Conservation (phyloP, 2,888 invertebrate species). For the Calameuta filiformis region DNA sequence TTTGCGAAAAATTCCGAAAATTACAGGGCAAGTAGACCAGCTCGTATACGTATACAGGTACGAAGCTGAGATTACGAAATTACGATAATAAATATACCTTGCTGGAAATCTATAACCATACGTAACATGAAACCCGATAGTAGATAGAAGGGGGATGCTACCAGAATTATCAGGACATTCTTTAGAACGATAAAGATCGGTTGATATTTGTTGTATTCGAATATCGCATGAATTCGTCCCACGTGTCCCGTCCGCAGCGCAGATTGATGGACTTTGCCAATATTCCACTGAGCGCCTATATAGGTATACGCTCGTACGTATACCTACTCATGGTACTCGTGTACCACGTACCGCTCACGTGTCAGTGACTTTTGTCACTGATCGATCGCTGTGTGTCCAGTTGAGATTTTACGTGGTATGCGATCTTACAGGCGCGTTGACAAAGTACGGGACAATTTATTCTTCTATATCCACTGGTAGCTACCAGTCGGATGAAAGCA, state of each 20-base stretch:
- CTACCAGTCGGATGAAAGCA: neutral
- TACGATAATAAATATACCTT: conserved; percentile 43
- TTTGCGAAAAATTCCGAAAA: conserved; percentile 10
- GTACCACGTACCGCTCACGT: neutral
- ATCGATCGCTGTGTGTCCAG: neutral
- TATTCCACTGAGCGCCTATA: neutral
- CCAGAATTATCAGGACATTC: neutral
- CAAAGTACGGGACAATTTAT: conserved; percentile 6
- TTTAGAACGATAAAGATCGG: neutral
- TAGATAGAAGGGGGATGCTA: neutral
- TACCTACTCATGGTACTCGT: neutral
- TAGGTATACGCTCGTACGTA: too few species aligned
- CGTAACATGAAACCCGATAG: neutral
- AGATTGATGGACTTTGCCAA: neutral
- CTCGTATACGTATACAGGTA: neutral
- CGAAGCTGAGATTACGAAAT: conserved; percentile 21
- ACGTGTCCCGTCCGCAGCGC: neutral
- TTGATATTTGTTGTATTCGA: neutral
- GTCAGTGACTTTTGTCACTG: neutral
- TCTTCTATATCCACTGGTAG: neutral
- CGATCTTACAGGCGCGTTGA: neutral
- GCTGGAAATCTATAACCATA: neutral
- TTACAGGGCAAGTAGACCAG: conserved; percentile 4
- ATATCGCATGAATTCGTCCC: neutral
- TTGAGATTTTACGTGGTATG: neutral